A percentile compares a stretch with the other conserved stretches of the same genome.
These are phyloP conservation scores for Ladona fulva DNA, from an alignment of 1,140 invertebrate species.

Conservation along the genomic window DNA sequence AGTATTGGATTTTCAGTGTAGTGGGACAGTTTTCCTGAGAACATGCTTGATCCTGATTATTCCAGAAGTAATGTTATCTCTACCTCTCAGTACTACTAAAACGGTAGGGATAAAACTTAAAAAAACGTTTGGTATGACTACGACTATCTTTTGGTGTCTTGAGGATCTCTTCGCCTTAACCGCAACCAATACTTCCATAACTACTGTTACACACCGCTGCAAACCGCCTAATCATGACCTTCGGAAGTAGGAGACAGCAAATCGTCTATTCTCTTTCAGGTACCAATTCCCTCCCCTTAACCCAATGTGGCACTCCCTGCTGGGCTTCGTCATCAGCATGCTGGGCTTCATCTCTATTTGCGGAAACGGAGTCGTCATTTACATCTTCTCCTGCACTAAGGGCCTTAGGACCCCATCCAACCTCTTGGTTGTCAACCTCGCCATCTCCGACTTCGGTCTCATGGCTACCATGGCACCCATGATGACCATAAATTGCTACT, in stretches of 20 bases:
- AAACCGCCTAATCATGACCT: not conserved
- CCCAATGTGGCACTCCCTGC: conserved; percentile 66
- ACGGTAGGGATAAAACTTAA: too few species aligned
- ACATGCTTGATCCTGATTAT: too few species aligned
- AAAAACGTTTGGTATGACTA: too few species aligned
- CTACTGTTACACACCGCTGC: too few species aligned
- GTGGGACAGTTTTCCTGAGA: too few species aligned
- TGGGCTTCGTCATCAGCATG: conserved; percentile 63
- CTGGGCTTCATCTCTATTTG: conserved; percentile 57
- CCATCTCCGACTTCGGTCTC: conserved; percentile 81
- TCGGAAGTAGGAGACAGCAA: too few species aligned
- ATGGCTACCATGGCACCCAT: conserved; percentile 73
- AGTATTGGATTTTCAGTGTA: too few species aligned
- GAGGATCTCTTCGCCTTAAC: too few species aligned
- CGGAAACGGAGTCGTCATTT: conserved; percentile 79
- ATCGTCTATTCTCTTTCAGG: conserved; percentile 50
- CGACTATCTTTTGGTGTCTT: too few species aligned
- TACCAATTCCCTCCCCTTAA: conserved; percentile 67
- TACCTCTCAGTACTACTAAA: too few species aligned
- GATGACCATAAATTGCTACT: conserved; percentile 79
- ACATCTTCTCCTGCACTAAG: conserved; percentile 71
- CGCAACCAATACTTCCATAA: too few species aligned
- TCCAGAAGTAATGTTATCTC: too few species aligned
- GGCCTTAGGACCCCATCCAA: conserved; percentile 73
- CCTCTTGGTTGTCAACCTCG: conserved; percentile 73